Evolutionary conservation across 2,113 vertebrate species (phyloP).

Genomic region (Austrofundulus limnaeus): DNA sequence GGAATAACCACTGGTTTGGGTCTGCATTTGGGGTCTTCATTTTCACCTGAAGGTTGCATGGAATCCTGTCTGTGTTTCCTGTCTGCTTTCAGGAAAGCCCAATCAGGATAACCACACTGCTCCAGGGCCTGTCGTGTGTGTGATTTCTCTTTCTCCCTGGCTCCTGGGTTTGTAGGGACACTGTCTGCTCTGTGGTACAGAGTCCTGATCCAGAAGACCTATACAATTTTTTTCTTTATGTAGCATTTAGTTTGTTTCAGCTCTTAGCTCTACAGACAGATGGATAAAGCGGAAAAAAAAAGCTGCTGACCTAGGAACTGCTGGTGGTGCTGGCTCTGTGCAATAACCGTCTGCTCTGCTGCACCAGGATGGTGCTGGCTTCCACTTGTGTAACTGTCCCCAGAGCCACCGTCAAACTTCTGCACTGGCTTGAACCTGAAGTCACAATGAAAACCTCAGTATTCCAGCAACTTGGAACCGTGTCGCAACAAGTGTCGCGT

Average conservation of each 20-base stretch:
- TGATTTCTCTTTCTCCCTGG: too few relatives aligned
- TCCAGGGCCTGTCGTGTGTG: too few relatives aligned
- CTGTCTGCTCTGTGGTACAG: too few relatives aligned
- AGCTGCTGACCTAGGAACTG: slow-evolving; percentile 89
- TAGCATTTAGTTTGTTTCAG: not conserved
- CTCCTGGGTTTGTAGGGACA: too few relatives aligned
- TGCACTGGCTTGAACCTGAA: slow-evolving; percentile 89
- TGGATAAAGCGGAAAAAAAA: not conserved
- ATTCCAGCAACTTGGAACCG: not conserved
- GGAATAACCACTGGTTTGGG: too few relatives aligned
- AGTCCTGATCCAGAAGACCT: too few relatives aligned
- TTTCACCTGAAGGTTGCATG: too few relatives aligned
- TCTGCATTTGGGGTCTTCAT: too few relatives aligned
- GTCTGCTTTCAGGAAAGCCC: too few relatives aligned
- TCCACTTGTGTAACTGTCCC: slow-evolving; percentile 81
- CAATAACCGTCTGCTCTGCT: slow-evolving; percentile 88
- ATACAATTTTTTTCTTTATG: too few relatives aligned
- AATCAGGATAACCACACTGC: too few relatives aligned
- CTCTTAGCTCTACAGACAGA: not conserved
- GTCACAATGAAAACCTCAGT: not conserved
- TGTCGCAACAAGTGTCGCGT: not conserved
- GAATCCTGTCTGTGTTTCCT: too few relatives aligned
- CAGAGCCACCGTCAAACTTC: slow-evolving; percentile 85
- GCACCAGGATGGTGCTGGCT: slow-evolving; percentile 79
- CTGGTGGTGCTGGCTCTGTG: slow-evolving; percentile 96